Percentiles rank a stretch among this genome's conserved stretches.
These are phyloP conservation scores for Drosophila pachea DNA, from an alignment of 1,140 invertebrate genomes.

Conservation along the genomic window DNA sequence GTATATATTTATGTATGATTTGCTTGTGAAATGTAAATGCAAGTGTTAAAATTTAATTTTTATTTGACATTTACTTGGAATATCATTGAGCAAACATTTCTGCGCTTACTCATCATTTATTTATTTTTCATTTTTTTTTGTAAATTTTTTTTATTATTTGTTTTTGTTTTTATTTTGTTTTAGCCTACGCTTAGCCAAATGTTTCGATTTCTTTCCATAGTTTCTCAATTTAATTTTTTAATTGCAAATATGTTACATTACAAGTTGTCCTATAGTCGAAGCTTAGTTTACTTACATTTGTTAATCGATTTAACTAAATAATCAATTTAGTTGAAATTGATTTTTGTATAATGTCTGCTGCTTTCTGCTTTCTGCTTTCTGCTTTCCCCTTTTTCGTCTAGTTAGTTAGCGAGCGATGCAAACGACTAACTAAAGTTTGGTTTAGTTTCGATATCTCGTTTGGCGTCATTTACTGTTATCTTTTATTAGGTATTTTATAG, in stretches of 20 bases:
- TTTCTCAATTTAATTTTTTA: slow-evolving; percentile 36
- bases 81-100: slow-evolving; percentile 59
- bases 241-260: slow-evolving; percentile 71
- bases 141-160: slow-evolving; percentile 44
- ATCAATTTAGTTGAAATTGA: slow-evolving; percentile 69
- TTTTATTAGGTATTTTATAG: slow-evolving; percentile 39
- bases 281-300: slow-evolving; percentile 33
- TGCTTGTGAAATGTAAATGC: slow-evolving; percentile 73
- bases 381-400: slow-evolving; percentile 18
- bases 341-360: slow-evolving; percentile 57
- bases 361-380: slow-evolving; percentile 41
- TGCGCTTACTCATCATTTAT: slow-evolving; percentile 11
- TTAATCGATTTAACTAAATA: slow-evolving; percentile 67
- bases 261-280: slow-evolving; percentile 36
- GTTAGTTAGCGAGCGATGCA: slow-evolving; percentile 57
- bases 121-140: slow-evolving; percentile 18
- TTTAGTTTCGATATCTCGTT: slow-evolving; percentile 38
- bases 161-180: slow-evolving; percentile 55
- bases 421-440: slow-evolving; percentile 53
- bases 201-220: slow-evolving; percentile 29
- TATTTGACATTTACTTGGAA: slow-evolving; percentile 60
- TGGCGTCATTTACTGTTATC: slow-evolving; percentile 52
- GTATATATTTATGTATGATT: slow-evolving; percentile 46
- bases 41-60: slow-evolving; percentile 56
- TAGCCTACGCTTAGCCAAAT: slow-evolving; percentile 54